A percentile compares a stretch with the other conserved stretches of the same genome.
Conservation (phyloP, 2,888 invertebrate species). For the Nomada goodeniana region DNA sequence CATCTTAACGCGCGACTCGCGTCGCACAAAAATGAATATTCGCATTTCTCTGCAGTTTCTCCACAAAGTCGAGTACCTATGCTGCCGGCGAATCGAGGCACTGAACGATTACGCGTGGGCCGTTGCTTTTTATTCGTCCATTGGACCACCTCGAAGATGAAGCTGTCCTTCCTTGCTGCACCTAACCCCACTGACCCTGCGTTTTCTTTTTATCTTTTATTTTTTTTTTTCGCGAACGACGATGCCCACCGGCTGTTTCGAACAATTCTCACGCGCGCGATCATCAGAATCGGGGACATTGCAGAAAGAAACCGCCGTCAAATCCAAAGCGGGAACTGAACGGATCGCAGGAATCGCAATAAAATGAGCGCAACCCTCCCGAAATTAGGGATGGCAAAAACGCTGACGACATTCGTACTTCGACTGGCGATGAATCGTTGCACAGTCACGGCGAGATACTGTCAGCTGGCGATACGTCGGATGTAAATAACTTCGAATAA, state of each 20-base stretch:
- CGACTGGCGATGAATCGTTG: constrained; percentile 23
- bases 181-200: constrained; percentile 47
- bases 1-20: too few species aligned
- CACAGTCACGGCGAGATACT: not conserved
- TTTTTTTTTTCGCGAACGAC: constrained; percentile 40
- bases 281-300: constrained; percentile 68
- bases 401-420: constrained; percentile 36
- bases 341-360: constrained; percentile 66
- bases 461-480: not conserved
- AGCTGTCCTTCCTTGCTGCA: constrained; percentile 76
- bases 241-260: constrained; percentile 66
- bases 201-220: too few species aligned
- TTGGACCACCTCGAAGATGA: constrained; percentile 82
- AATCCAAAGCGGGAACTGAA: constrained; percentile 57
- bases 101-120: not conserved
- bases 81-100: not conserved
- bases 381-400: constrained; percentile 58
- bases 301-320: constrained; percentile 66
- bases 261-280: constrained; percentile 76
- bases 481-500: not conserved
- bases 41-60: not conserved
- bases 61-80: not conserved
- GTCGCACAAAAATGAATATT: too few species aligned
- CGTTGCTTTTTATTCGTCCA: constrained; percentile 70
- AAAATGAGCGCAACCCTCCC: constrained; percentile 48